Conservation (phyloP, 2,113 vertebrate genomes). For the Laticauda colubrina region DNA sequence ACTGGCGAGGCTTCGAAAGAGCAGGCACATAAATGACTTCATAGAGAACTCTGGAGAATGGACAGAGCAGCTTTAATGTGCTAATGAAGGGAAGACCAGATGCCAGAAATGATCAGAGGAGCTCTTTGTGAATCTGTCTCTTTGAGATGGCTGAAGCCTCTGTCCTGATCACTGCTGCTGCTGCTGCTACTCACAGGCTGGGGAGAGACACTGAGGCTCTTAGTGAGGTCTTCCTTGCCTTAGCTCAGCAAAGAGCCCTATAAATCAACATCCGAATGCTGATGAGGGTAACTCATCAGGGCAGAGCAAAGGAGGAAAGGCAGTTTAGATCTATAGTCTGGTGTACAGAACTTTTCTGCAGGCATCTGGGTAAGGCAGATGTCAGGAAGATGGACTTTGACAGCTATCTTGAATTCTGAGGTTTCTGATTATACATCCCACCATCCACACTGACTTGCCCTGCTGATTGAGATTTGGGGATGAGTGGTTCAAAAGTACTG, state of each 20-base stretch:
- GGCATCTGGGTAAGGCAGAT: conserved; percentile 5
- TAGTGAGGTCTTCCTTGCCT: conserved; percentile 64
- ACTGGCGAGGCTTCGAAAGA: conserved; percentile 66
- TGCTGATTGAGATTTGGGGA: neutral
- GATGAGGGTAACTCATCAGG: conserved; percentile 43
- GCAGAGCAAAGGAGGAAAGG: conserved; percentile 31
- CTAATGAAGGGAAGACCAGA: conserved; percentile 76
- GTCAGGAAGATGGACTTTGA: neutral
- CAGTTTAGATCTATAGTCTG: neutral
- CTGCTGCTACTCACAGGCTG: conserved; percentile 47
- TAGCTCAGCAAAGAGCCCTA: conserved; percentile 57
- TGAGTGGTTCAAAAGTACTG: neutral
- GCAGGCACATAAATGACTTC: conserved; percentile 64
- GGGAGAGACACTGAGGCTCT: conserved; percentile 66
- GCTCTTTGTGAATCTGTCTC: conserved; percentile 71
- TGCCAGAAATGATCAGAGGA: conserved; percentile 69
- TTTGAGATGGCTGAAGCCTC: conserved; percentile 69
- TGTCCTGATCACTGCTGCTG: conserved; percentile 59
- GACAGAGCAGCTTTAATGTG: conserved; percentile 80
- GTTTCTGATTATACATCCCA: neutral
- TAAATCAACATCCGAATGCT: conserved; percentile 47
- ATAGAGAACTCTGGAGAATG: conserved; percentile 61
- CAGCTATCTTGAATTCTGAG: neutral
- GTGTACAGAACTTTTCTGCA: neutral
- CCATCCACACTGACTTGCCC: neutral